Evolutionary conservation across 2,888 invertebrate species (phyloP).

Genomic region (Argyra leucocephala): DNA sequence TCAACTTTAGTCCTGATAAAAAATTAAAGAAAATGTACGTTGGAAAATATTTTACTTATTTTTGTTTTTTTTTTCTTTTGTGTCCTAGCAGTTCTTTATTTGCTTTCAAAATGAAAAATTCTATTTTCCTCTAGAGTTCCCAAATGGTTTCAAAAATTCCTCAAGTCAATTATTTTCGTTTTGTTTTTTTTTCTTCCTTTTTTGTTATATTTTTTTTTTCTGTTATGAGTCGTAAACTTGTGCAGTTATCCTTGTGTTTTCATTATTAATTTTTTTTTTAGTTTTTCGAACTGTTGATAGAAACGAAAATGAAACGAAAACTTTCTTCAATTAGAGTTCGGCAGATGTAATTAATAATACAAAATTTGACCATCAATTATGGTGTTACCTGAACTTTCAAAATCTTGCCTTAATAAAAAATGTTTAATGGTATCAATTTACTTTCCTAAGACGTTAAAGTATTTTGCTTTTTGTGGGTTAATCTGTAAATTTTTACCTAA

Average conservation of each 20-base stretch:
- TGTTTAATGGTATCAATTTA: too few relatives aligned
- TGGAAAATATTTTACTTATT: not conserved
- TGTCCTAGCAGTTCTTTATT: not conserved
- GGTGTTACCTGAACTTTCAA: too few relatives aligned
- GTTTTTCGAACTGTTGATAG: not conserved
- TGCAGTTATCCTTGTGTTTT: not conserved
- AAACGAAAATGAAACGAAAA: too few relatives aligned
- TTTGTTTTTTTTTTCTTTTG: not conserved
- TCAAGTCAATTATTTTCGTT: not conserved
- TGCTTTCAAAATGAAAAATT: slow-evolving; percentile 3
- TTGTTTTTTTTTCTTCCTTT: not conserved
- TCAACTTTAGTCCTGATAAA: slow-evolving; percentile 4
- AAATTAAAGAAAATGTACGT: slow-evolving; percentile 1
- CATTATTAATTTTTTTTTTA: not conserved
- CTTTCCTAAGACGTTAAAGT: too few relatives aligned
- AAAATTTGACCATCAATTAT: too few relatives aligned
- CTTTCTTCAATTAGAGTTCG: too few relatives aligned
- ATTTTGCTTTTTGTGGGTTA: too few relatives aligned
- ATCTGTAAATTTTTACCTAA: too few relatives aligned
- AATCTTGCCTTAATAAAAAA: too few relatives aligned
- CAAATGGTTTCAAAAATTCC: slow-evolving; percentile 4
- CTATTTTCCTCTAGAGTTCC: slow-evolving; percentile 4
- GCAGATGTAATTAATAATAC: too few relatives aligned
- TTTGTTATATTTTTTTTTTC: not conserved
- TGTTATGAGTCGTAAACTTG: not conserved